These are phyloP conservation scores for Cyprinodon diabolis DNA, from an alignment of 2,797 vertebrate genomes.

Conservation along the genomic window DNA sequence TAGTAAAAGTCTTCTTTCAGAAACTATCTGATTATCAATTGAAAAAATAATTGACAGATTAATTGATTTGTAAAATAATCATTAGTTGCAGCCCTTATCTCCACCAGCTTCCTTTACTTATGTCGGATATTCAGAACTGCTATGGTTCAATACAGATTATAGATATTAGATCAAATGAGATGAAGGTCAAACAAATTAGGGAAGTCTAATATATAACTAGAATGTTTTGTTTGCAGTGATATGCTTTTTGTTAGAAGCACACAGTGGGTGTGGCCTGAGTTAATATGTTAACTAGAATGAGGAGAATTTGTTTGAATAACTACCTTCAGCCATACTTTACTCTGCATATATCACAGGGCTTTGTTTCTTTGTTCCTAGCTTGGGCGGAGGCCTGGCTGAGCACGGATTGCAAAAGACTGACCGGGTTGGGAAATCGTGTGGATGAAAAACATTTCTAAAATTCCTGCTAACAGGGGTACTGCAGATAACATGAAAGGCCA, in stretches of 20 bases:
- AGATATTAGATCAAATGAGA: not conserved
- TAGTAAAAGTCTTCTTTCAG: no score
- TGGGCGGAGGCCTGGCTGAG: constrained; percentile 32
- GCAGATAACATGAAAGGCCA: not conserved
- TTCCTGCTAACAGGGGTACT: not conserved
- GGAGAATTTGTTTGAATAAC: constrained; percentile 23
- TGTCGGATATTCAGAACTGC: no score
- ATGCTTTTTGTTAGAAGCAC: not conserved
- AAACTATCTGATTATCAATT: no score
- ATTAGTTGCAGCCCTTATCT: no score
- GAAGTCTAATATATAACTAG: not conserved
- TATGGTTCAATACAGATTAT: no score
- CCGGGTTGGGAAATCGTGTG: constrained; percentile 10
- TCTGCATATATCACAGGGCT: constrained; percentile 11
- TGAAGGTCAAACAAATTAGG: no score
- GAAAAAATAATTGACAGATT: no score
- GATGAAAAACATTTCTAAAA: constrained; percentile 7
- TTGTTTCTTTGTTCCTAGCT: constrained; percentile 53
- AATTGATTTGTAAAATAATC: no score
- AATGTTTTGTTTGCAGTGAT: not conserved
- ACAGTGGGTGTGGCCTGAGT: constrained; percentile 1
- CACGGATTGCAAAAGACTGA: constrained; percentile 31
- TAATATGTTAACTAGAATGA: constrained; percentile 12
- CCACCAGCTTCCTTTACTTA: no score
- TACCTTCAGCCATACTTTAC: constrained; percentile 10